Evolutionary conservation across 2,888 invertebrate genomes (phyloP).

Genomic region (Hipparchia sbordonii): DNA sequence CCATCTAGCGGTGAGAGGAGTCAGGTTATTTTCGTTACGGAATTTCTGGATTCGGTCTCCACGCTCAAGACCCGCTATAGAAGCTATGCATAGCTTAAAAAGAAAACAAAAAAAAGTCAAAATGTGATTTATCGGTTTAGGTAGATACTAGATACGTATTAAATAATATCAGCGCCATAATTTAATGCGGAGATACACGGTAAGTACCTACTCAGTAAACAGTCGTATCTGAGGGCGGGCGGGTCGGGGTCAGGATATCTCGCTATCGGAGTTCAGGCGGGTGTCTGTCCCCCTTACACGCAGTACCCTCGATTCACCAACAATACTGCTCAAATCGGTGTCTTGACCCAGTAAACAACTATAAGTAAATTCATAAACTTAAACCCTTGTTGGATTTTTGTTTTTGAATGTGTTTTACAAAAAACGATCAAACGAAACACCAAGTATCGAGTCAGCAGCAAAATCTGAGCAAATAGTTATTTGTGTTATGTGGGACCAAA

Average conservation of each 20-base stretch:
- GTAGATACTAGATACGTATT: background rate
- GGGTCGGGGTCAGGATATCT: slow-evolving; percentile 34
- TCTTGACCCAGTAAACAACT: slow-evolving; percentile 19
- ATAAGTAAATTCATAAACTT: background rate
- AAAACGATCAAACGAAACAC: too few relatives aligned
- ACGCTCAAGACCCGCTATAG: too few relatives aligned
- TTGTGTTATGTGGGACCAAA: too few relatives aligned
- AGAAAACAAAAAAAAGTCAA: too few relatives aligned
- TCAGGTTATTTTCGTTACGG: too few relatives aligned
- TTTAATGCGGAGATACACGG: slow-evolving; percentile 28
- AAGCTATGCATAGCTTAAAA: too few relatives aligned
- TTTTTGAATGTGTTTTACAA: too few relatives aligned
- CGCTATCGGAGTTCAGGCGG: slow-evolving; percentile 17
- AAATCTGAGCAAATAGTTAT: too few relatives aligned
- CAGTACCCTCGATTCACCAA: slow-evolving; percentile 34
- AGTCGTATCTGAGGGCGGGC: slow-evolving; percentile 30
- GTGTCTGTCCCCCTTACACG: slow-evolving; percentile 27
- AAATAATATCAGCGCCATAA: slow-evolving; percentile 24
- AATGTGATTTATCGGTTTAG: too few relatives aligned
- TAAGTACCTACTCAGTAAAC: slow-evolving; percentile 27
- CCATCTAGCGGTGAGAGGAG: too few relatives aligned
- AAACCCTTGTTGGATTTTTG: background rate
- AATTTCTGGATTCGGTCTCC: too few relatives aligned
- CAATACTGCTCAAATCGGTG: slow-evolving; percentile 9
- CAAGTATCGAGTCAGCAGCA: too few relatives aligned